These are phyloP conservation scores for Chloroceryle aenea DNA, from an alignment of 2,113 vertebrate species.

Conservation along the genomic window DNA sequence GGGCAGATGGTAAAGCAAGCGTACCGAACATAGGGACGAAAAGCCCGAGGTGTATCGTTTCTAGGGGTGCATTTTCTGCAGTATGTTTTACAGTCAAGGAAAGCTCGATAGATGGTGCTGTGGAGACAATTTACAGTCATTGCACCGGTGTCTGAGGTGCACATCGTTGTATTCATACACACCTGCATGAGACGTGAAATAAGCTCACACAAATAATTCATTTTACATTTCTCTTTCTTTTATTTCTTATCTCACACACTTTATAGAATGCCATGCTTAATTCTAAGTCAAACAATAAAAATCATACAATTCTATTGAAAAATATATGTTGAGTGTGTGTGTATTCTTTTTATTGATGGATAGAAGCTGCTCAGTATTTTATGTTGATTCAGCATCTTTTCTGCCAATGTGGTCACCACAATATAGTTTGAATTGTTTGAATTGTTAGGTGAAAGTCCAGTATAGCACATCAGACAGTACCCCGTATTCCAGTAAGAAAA, in stretches of 20 bases:
- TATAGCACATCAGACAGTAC: not conserved
- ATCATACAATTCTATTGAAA: not conserved
- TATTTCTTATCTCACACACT: not conserved
- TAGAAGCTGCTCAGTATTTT: not conserved
- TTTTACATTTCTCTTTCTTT: not conserved
- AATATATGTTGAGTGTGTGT: accelerated
- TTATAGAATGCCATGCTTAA: not conserved
- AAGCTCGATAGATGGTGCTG: slow-evolving; percentile 41
- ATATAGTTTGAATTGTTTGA: not conserved
- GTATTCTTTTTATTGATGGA: not conserved
- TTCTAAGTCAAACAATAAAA: not conserved
- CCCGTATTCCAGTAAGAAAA: not conserved
- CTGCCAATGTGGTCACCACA: not conserved
- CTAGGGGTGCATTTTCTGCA: accelerated
- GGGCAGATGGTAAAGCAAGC: not conserved
- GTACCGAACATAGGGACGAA: accelerated
- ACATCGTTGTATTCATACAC: accelerated
- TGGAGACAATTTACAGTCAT: slow-evolving; percentile 23
- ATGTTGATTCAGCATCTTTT: not conserved
- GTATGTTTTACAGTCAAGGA: not conserved
- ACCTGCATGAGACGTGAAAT: accelerated
- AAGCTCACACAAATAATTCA: not conserved
- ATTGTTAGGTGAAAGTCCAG: not conserved
- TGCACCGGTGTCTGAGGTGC: not conserved
- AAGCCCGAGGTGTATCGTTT: not conserved